Conservation (phyloP, 2,888 invertebrate genomes). For the Scaptomyza caliginosa region DNA sequence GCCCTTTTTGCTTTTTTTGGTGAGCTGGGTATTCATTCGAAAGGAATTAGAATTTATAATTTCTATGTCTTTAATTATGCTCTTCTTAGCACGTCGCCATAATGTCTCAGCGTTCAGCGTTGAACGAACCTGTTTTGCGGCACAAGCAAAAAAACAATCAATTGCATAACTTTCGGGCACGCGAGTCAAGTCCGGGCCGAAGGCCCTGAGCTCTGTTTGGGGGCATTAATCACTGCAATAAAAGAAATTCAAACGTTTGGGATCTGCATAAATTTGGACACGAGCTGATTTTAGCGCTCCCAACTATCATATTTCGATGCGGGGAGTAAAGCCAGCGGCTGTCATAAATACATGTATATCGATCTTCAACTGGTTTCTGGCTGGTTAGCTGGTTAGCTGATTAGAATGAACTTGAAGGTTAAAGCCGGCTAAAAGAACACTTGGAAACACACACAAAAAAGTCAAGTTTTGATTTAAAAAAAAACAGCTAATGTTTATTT, state of each 20-base stretch:
- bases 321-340: conserved; percentile 13
- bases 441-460: conserved; percentile 9
- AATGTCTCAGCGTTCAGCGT: conserved; percentile 44
- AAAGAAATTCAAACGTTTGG: conserved; percentile 24
- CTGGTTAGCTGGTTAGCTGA: no score
- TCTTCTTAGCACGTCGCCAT: conserved; percentile 50
- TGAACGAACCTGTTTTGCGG: conserved; percentile 37
- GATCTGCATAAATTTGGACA: conserved; percentile 64
- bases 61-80: conserved; percentile 1
- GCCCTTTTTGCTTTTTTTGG: conserved; percentile 14
- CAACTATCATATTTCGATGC: neutral
- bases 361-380: conserved; percentile 59
- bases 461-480: conserved; percentile 34
- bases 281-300: conserved; percentile 18
- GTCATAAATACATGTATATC: conserved; percentile 34
- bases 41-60: conserved; percentile 71
- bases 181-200: conserved; percentile 37
- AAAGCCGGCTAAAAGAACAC: conserved; percentile 29
- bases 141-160: conserved; percentile 22
- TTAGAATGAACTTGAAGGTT: conserved; percentile 30
- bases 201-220: conserved; percentile 15
- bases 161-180: conserved; percentile 66
- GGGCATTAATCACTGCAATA: conserved; percentile 63
- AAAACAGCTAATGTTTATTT: conserved; percentile 51
- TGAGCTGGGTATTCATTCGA: neutral